Evolutionary conservation across 2,888 invertebrate species (phyloP), one percentile per base, ranked within the genome.

Genomic region (Diarsia rubi): DNA sequence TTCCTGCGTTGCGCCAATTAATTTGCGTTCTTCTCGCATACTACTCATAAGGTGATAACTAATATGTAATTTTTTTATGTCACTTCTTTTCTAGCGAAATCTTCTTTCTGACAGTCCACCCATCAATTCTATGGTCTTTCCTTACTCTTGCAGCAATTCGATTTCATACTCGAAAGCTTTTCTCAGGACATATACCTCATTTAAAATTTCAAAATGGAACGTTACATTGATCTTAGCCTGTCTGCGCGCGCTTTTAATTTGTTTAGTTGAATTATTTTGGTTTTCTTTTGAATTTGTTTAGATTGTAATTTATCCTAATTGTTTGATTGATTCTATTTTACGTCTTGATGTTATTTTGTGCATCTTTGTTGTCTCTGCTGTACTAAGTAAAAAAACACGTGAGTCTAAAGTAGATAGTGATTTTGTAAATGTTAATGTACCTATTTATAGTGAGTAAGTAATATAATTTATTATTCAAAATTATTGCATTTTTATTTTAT

Each of bases 351-450:
- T 81, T 75, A 70, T 81, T 73, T 78, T 75, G 62, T 76, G 82
- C 81, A 80, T 78, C 80, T 84, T 78, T 78, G 27, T 80, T 79
- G 88, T 87, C 86, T 79, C 78, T 87, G 59, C 83, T 83, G 49
- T 81, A 84, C 79, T 85, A 84, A 82, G 75, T 74, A 81, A 84
- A 71, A 81, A 63, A 80, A 79, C 81, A 80, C 57, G 79, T 82
- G 80, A 94, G 90, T 94, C 92, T 93, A 93, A 92, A 86, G 81
- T 93, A 93, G 91, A 89, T 92, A 92, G 92, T 92, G 92, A 92
- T 92, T 91, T 83, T 86, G 83, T 84, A 85, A 83, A 85, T 86
- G 66, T 72, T 63, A 67, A 54, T 72, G n/a, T 83, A n/a, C n/a
- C n/a, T n/a, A 82, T 77, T 76, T 76, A 69, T 70, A 75, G 65